These are phyloP conservation scores for Dreissena polymorpha DNA, from an alignment of 1,140 invertebrate species.

Conservation along the genomic window DNA sequence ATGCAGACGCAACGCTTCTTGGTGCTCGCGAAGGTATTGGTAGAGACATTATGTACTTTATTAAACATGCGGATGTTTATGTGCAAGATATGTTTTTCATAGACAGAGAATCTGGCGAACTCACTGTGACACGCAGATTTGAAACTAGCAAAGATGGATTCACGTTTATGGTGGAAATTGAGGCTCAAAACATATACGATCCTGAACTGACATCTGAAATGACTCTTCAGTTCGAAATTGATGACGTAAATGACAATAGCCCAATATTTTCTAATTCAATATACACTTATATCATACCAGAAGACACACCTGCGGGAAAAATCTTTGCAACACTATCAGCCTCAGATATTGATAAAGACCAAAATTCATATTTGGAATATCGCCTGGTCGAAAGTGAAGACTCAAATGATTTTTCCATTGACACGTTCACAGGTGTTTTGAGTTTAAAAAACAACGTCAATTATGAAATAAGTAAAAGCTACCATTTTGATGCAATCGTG, in stretches of 20 bases:
- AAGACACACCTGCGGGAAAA: constrained; percentile 18
- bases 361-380: constrained; percentile 44
- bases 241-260: constrained; percentile 44
- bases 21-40: constrained; percentile 42
- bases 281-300: constrained; percentile 17
- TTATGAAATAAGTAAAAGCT: constrained; percentile 15
- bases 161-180: neutral
- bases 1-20: constrained; percentile 39
- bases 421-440: constrained; percentile 20
- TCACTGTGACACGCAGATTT: constrained; percentile 17
- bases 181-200: constrained; percentile 38
- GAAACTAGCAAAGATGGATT: neutral
- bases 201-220: constrained; percentile 23
- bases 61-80: constrained; percentile 16
- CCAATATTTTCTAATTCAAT: constrained; percentile 33
- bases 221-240: constrained; percentile 32
- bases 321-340: constrained; percentile 18
- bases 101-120: constrained; percentile 14
- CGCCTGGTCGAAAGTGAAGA: constrained; percentile 19
- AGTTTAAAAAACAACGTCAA: constrained; percentile 21
- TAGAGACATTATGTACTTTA: constrained; percentile 38
- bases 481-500: constrained; percentile 33
- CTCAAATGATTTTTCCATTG: constrained; percentile 30
- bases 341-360: constrained; percentile 26
- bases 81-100: constrained; percentile 26